phyloP scores from a whole-genome alignment of 2,888 invertebrate species.

The Altica lythri region DNA sequence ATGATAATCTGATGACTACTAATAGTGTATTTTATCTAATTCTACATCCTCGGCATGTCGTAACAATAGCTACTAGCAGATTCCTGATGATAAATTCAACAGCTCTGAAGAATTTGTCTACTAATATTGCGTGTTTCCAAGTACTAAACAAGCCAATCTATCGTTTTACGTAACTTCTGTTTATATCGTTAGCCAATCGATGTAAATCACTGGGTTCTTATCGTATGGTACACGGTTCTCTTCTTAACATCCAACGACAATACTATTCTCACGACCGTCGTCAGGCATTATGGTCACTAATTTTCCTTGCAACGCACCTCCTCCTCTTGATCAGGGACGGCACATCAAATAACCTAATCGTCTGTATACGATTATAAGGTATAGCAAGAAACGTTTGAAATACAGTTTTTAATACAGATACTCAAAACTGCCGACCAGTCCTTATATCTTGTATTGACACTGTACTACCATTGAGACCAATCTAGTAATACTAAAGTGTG shows the following conservation, averaged over 20 bases:
- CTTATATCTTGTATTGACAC: too few relatives aligned
- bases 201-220: constrained; percentile 7
- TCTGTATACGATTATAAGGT: too few relatives aligned
- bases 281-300: constrained; percentile 7
- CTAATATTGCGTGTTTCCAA: constrained; percentile 17
- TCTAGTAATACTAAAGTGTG: too few relatives aligned
- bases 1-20: too few relatives aligned
- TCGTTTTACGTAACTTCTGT: constrained; percentile 10
- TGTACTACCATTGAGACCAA: too few relatives aligned
- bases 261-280: constrained; percentile 9
- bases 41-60: neutral
- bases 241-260: constrained; percentile 5
- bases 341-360: too few relatives aligned
- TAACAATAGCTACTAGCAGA: neutral
- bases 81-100: constrained; percentile 12
- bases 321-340: neutral
- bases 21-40: neutral
- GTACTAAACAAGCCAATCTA: constrained; percentile 13
- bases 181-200: constrained; percentile 6
- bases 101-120: constrained; percentile 15
- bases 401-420: too few relatives aligned
- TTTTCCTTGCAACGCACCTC: constrained; percentile 5
- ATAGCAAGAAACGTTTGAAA: too few relatives aligned
- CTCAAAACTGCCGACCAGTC: too few relatives aligned
- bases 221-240: constrained; percentile 5